Evolutionary conservation across 2,888 invertebrate genomes (phyloP), one percentile per base, ranked within the genome.

Genomic region (Phasia obesa): DNA sequence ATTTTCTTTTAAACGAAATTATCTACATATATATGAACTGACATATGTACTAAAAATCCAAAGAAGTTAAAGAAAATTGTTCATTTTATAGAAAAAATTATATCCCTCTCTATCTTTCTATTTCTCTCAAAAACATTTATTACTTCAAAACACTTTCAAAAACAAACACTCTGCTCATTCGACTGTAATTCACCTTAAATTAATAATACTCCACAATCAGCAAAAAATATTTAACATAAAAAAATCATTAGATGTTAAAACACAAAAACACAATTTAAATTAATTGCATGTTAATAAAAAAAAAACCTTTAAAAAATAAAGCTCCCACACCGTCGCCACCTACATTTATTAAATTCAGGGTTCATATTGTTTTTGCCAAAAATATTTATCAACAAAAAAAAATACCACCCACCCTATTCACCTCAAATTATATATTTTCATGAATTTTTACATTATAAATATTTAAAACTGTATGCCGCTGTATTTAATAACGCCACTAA

Each of bases 51-150:
- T 47, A 44, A 57, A 17, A 38, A 71, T 15, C 7, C 49, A 27
- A 55, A 53, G 77, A 77, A 75, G 85, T 35, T 69, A 88, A 89
- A 89, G 89, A 87, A 87, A 89, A 85, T 83, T 88, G 88, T 88
- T 89, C 88, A 89, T 89, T 89, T 75, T 67, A 84, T 84, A 47
- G 7, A 55, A 65, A 64, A 17, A 25, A 6, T 13, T 53, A 5
- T 13, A n/a, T 38, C n/a, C 2, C 23, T 25, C 23, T 9, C 25
- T 19, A 13, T 49, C 21, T 44, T 5, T 64, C 2, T 62, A 27
- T 44, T n/a, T 23, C 17, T 35, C 27, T 31, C 67, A 67, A 31
- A 65, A 44, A 51, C 70, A 70, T 76, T 31, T 35, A 35, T 73
- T 60, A 53, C 69, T 49, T 35, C 53, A 44, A 13, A 59, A 47